Evolutionary conservation across 1,140 invertebrate genomes (phyloP).

Genomic region (Caenorhabditis tropicalis): DNA sequence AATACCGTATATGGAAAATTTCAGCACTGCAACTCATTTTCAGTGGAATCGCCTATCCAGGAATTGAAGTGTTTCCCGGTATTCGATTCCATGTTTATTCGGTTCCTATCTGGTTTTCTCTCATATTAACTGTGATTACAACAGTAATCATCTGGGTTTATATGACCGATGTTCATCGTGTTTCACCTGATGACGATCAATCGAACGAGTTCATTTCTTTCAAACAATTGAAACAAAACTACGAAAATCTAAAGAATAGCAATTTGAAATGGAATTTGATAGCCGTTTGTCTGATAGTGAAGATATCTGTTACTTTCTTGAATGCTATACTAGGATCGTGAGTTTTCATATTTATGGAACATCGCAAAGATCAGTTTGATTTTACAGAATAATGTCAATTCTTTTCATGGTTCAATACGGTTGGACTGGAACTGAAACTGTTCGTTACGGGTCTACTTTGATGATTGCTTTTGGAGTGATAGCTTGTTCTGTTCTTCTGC

Average conservation of each 20-base stretch:
- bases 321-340: background rate
- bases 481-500: background rate
- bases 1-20: background rate
- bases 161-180: background rate
- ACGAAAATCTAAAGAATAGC: background rate
- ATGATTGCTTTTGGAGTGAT: background rate
- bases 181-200: background rate
- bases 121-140: background rate
- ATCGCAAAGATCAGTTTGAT: background rate
- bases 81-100: constrained; percentile 18
- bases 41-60: background rate
- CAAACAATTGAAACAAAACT: background rate
- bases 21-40: background rate
- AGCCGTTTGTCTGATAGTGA: background rate
- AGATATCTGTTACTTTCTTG: background rate
- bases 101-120: background rate
- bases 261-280: background rate
- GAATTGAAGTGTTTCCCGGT: background rate
- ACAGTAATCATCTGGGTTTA: background rate
- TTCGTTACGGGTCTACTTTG: background rate
- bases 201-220: background rate
- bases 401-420: constrained; percentile 1
- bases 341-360: background rate
- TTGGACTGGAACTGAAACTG: background rate
- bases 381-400: background rate